Evolutionary conservation across 2,797 vertebrate species (phyloP), one percentile per base, ranked within the genome.

Genomic region (Microchirus variegatus): DNA sequence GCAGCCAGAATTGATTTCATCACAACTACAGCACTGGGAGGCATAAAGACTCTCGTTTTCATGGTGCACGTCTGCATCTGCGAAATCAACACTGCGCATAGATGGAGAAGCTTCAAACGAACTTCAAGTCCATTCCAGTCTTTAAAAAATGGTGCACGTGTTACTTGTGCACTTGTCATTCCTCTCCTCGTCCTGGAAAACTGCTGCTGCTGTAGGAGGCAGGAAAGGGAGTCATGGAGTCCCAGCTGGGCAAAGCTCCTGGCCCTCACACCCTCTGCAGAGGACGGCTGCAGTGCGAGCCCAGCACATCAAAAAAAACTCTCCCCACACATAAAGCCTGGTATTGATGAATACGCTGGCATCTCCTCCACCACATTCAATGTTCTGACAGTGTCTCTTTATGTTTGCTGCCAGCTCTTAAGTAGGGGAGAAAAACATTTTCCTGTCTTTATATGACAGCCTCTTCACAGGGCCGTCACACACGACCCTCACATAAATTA

Each of bases 341-440:
- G 84, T 90, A 92, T 91, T 93, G 91, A 93, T 90, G 75, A 85
- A 81, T 78, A 73, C 49, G 47, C 84, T 88, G 92, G 91, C 92
- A 86, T 83, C 86, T 83, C 75, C 70, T 83, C 77, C 47, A 41
- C 76, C 80, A 88, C 90, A 86, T 88, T 90, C 88, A 88, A 88
- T 67, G 75, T 88, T 81, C 78, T 78, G 81, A 94, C 92, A 93
- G 83, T 80, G 87, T 84, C 77, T 80, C 87, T 91, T 92, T 92
- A 89, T 90, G 89, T 88, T 71, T 77, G 75, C 77, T 86, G 91
- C 92, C 90, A 91, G 82, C 78, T 75, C 89, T 86, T 87, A 87
- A 87, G 88, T 82, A 82, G 78, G 70, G 74, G 80, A 84, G 83
- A 87, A 83, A 86, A 90, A 87, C 84, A 90, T 91, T 88, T 90